phyloP scores from a whole-genome alignment of 1,140 invertebrate genomes.

The Wasmannia auropunctata region DNA sequence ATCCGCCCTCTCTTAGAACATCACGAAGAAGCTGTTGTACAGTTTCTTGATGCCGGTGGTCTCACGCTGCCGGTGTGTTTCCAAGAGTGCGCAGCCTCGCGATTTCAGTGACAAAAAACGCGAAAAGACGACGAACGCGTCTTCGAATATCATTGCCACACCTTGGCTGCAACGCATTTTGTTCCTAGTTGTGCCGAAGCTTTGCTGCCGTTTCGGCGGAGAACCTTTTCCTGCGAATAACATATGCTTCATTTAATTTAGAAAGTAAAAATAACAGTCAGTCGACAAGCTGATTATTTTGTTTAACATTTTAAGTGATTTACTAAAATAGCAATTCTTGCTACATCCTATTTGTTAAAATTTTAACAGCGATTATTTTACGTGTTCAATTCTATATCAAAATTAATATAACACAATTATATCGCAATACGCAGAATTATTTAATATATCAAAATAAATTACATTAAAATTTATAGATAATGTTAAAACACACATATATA shows the following conservation, averaged over 20 bases:
- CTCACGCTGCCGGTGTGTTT: conserved; percentile 92
- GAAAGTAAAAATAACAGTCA: background rate
- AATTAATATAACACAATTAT: background rate
- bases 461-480: background rate
- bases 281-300: background rate
- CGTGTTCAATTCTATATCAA: background rate
- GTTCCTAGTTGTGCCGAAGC: conserved; percentile 61
- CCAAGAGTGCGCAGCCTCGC: conserved; percentile 88
- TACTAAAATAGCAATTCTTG: background rate
- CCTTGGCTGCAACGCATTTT: conserved; percentile 83
- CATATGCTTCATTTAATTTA: background rate
- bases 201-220: conserved; percentile 41
- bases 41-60: conserved; percentile 93
- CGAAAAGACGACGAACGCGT: conserved; percentile 84
- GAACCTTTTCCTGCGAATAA: conserved; percentile 21
- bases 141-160: conserved; percentile 84
- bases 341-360: background rate
- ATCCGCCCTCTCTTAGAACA: conserved; percentile 88
- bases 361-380: background rate
- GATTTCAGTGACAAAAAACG: conserved; percentile 84
- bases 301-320: background rate
- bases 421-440: background rate
- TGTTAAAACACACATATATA: background rate
- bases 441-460: conserved; percentile 9
- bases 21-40: conserved; percentile 93